phyloP scores from a whole-genome alignment of 2,113 vertebrate species.

The Parotia lawesii region DNA sequence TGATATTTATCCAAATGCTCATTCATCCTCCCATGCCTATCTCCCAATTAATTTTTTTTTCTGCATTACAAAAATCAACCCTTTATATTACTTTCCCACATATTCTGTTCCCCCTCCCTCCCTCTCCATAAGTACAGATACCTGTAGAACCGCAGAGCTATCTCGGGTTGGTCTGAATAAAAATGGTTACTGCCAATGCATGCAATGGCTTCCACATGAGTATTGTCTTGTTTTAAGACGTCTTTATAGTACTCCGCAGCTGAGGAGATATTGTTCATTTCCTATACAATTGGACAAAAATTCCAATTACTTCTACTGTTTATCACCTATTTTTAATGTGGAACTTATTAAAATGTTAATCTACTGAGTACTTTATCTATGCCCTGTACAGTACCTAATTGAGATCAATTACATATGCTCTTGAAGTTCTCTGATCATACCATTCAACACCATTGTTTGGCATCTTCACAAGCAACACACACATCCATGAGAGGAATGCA shows the following conservation, averaged over 20 bases:
- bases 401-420: background rate
- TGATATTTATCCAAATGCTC: background rate
- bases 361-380: background rate
- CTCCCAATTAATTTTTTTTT: background rate
- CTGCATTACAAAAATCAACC: background rate
- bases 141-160: slow-evolving; percentile 96
- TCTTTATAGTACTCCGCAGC: slow-evolving; percentile 95
- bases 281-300: slow-evolving; percentile 70
- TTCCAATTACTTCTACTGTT: background rate
- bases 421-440: background rate
- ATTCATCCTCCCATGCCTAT: background rate
- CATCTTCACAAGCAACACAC: background rate
- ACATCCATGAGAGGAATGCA: background rate
- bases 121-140: slow-evolving; percentile 7
- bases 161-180: slow-evolving; percentile 94
- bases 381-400: background rate
- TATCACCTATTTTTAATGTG: background rate
- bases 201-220: slow-evolving; percentile 93
- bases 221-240: slow-evolving; percentile 94
- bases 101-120: background rate
- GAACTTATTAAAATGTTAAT: background rate
- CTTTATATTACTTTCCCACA: background rate
- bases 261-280: slow-evolving; percentile 88
- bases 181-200: slow-evolving; percentile 97
- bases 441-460: background rate